Percentiles rank a stretch among this genome's conserved stretches.
phyloP scores from a whole-genome alignment of 2,797 vertebrate species.

The Accipiter fasciatus region DNA sequence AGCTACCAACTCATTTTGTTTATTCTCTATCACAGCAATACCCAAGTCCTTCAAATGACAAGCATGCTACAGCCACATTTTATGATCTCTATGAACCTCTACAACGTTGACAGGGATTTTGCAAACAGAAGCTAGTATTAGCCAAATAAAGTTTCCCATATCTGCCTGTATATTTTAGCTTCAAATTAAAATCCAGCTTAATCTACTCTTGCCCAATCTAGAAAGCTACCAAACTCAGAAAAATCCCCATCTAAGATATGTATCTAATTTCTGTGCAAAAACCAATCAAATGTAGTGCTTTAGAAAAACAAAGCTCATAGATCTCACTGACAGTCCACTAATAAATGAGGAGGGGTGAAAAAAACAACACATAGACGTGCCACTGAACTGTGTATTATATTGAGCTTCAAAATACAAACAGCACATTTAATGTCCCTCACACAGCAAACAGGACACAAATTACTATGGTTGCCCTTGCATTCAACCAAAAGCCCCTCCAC shows the following conservation, averaged over 20 bases:
- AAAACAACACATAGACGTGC: neutral
- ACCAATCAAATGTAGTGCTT: rapidly evolving
- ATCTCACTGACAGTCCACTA: neutral
- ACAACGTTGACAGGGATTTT: neutral
- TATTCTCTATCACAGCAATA: neutral
- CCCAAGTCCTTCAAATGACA: neutral
- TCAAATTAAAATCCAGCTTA: neutral
- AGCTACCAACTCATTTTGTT: neutral
- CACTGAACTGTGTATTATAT: neutral
- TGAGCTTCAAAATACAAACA: neutral
- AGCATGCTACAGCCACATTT: neutral
- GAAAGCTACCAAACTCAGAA: neutral
- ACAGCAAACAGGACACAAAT: neutral
- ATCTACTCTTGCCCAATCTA: neutral
- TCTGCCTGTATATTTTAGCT: neutral
- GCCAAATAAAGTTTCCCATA: neutral
- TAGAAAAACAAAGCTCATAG: neutral
- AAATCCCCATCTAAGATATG: neutral
- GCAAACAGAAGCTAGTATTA: neutral
- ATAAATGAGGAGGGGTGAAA: neutral
- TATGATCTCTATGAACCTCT: neutral
- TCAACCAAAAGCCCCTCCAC: neutral
- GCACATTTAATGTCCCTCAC: neutral
- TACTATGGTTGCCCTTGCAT: neutral
- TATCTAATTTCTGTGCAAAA: neutral